phyloP scores from a whole-genome alignment of 2,797 vertebrate genomes.

The Balearica regulorum region DNA sequence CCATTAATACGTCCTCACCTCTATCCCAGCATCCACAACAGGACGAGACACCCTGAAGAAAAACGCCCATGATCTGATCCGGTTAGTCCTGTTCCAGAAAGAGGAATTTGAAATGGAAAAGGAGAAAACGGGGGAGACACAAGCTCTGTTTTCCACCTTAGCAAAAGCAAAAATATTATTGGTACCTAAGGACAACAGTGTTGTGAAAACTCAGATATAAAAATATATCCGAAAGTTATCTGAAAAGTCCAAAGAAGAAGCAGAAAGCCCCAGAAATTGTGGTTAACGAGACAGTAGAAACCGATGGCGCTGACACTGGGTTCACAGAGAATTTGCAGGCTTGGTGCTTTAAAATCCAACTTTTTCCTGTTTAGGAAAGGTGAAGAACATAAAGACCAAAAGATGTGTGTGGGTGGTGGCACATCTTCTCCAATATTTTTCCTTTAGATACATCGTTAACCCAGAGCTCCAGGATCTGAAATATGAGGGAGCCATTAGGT shows the following conservation, averaged over 20 bases:
- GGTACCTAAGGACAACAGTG: not conserved
- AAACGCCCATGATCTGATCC: too few species aligned
- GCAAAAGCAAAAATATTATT: not conserved
- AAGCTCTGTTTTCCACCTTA: not conserved
- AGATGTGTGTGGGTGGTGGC: not conserved
- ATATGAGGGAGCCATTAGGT: rapidly evolving
- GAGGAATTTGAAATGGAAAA: not conserved
- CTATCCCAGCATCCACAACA: rapidly evolving
- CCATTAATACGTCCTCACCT: not conserved
- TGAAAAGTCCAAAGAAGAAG: not conserved
- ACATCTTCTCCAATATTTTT: not conserved
- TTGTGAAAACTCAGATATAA: not conserved
- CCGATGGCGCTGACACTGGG: rapidly evolving
- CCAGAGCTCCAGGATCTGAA: not conserved
- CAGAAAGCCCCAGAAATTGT: rapidly evolving
- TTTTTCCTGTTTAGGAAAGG: not conserved
- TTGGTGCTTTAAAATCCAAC: not conserved
- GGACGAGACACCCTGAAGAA: not conserved
- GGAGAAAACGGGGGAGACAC: not conserved
- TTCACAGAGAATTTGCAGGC: not conserved
- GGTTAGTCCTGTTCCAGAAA: not conserved
- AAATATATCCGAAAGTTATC: not conserved
- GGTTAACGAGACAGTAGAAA: not conserved
- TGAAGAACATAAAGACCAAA: not conserved
- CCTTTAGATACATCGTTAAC: not conserved